Evolutionary conservation across 64 coral and sea anemone species (phyloP).

Genomic region (Cladopsammia gracilis): DNA sequence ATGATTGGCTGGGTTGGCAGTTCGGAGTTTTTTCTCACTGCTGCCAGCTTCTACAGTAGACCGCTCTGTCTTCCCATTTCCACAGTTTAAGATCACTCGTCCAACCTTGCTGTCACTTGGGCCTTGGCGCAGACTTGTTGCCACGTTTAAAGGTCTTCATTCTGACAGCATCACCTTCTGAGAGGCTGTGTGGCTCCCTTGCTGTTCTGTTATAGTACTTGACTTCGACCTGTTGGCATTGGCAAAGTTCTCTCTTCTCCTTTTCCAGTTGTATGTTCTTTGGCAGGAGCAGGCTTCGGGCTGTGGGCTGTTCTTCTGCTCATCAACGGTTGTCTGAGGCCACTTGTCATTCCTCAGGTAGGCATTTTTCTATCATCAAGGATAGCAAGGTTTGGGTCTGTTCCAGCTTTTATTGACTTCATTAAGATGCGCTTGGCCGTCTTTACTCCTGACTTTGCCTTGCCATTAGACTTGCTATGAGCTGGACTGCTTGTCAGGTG

Average conservation of each 20-base stretch:
- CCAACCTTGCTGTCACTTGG: slow-evolving; percentile 1
- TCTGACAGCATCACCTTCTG: slow-evolving; percentile 15
- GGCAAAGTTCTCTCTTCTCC: not conserved
- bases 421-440: not conserved
- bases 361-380: not conserved
- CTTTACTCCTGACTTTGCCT: slow-evolving; percentile 15
- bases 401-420: not conserved
- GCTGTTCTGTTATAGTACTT: slow-evolving; percentile 19
- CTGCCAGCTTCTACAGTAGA: slow-evolving; percentile 9
- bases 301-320: slow-evolving; percentile 13
- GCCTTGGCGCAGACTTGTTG: slow-evolving; percentile 26
- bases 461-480: slow-evolving; percentile 42
- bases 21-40: not conserved
- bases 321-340: slow-evolving; percentile 13
- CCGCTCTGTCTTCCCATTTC: not conserved
- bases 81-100: slow-evolving; percentile 20
- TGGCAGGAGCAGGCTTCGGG: slow-evolving; percentile 11
- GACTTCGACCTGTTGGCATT: slow-evolving; percentile 9
- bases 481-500: slow-evolving; percentile 33
- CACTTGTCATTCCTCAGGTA: slow-evolving; percentile 17
- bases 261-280: not conserved
- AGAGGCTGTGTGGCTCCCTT: slow-evolving; percentile 7
- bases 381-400: not conserved
- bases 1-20: no score
- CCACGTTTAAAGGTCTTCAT: slow-evolving; percentile 56